Evolutionary conservation across 2,113 vertebrate genomes (phyloP).

Genomic region (Entelurus aequoreus): DNA sequence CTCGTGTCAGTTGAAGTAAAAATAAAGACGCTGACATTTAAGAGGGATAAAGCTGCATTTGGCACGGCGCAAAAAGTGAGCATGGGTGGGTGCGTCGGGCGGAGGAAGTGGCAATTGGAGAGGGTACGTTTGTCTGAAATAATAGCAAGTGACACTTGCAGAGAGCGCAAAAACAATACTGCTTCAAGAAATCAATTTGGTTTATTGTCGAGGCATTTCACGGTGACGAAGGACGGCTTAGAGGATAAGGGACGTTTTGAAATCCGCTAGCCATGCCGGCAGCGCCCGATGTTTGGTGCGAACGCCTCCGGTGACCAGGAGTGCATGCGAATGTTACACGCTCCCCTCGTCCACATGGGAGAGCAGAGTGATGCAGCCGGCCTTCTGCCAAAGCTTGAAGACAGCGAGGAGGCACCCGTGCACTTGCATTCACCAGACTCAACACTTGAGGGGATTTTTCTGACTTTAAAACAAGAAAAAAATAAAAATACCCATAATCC

Average conservation of each 20-base stretch:
- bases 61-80: background rate
- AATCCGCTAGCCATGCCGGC: conserved; percentile 25
- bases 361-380: conserved; percentile 28
- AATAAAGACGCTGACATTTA: conserved; percentile 18
- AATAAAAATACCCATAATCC: background rate
- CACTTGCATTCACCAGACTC: background rate
- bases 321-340: conserved; percentile 46
- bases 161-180: conserved; percentile 23
- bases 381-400: conserved; percentile 33
- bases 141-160: conserved; percentile 46
- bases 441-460: conserved; percentile 4
- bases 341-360: conserved; percentile 12
- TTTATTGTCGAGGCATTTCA: conserved; percentile 33
- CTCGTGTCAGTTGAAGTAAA: conserved; percentile 7
- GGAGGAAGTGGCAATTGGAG: conserved; percentile 1
- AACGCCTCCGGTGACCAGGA: conserved; percentile 28
- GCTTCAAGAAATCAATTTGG: conserved; percentile 30
- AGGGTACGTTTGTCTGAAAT: conserved; percentile 27
- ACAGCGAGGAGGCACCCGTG: conserved; percentile 12
- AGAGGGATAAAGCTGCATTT: conserved; percentile 9
- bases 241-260: conserved; percentile 44
- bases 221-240: conserved; percentile 26
- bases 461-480: background rate
- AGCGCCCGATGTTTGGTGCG: conserved; percentile 17
- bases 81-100: background rate